Evolutionary conservation across 2,797 vertebrate species (phyloP).

Genomic region (Sus cebifrons): DNA sequence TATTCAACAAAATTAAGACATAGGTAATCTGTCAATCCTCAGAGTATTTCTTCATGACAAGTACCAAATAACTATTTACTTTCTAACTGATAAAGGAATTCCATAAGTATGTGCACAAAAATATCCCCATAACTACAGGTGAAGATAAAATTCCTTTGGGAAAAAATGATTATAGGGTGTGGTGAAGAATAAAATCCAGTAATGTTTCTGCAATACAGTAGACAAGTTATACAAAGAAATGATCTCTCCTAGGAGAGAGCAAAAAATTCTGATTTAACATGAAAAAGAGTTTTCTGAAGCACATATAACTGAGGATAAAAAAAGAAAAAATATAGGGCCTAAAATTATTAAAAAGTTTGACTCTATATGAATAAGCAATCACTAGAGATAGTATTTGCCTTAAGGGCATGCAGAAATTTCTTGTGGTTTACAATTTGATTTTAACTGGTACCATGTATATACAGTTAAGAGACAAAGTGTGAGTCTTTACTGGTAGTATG

Average conservation of each 20-base stretch:
- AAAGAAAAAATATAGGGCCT: neutral
- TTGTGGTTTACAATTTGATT: neutral
- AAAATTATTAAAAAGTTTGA: neutral
- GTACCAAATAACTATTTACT: slow-evolving; percentile 45
- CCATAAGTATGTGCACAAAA: neutral
- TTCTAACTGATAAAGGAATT: neutral
- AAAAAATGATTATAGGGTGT: neutral
- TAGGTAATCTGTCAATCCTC: neutral
- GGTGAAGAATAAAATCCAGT: slow-evolving; percentile 4
- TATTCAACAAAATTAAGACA: neutral
- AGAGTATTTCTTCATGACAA: neutral
- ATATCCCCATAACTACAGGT: neutral
- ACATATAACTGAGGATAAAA: neutral
- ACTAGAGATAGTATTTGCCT: neutral
- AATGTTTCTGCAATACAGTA: neutral
- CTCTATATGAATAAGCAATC: neutral
- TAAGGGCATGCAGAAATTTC: neutral
- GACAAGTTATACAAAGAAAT: neutral
- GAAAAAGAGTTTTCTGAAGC: neutral
- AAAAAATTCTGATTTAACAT: slow-evolving; percentile 51
- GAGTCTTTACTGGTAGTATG: neutral
- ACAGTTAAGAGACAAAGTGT: neutral
- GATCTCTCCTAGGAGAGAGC: neutral
- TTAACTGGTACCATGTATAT: neutral
- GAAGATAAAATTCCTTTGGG: neutral